These are phyloP conservation scores for Benthosema pterotum DNA, from an alignment of 2,797 vertebrate genomes.

Conservation along the genomic window DNA sequence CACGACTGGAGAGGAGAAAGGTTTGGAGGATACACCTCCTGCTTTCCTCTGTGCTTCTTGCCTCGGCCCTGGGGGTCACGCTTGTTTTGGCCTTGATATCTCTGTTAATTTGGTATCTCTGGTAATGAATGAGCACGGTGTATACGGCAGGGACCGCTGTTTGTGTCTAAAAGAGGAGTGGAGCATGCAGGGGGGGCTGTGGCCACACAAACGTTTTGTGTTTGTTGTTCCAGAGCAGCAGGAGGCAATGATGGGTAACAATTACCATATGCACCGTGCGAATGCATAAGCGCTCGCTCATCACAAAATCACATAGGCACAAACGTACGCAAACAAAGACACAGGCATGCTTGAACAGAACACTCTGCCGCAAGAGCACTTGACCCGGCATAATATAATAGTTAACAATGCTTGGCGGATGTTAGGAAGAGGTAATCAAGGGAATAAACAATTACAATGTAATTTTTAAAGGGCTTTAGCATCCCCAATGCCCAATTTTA, in stretches of 20 bases:
- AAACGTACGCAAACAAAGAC: constrained; percentile 37
- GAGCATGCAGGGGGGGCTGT: not conserved
- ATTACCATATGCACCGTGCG: constrained; percentile 58
- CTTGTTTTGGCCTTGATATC: constrained; percentile 55
- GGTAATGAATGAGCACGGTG: constrained; percentile 65
- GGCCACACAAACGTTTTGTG: constrained; percentile 53
- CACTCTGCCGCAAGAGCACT: constrained; percentile 13
- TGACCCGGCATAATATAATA: constrained; percentile 10
- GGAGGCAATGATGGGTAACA: constrained; percentile 66
- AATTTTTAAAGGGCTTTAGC: too few species aligned
- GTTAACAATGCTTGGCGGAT: not conserved
- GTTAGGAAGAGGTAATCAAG: too few species aligned
- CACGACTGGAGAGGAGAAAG: constrained; percentile 60
- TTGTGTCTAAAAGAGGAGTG: constrained; percentile 43
- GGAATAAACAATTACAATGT: too few species aligned
- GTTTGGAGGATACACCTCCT: constrained; percentile 52
- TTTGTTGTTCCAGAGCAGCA: constrained; percentile 71
- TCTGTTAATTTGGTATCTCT: constrained; percentile 57
- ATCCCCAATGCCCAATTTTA: too few species aligned
- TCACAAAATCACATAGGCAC: constrained; percentile 52
- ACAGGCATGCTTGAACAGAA: constrained; percentile 67
- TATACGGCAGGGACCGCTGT: constrained; percentile 51
- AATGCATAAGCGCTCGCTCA: constrained; percentile 65
- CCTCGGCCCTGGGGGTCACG: constrained; percentile 58
- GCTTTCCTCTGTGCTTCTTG: constrained; percentile 36